Conservation (phyloP, 2,797 vertebrate genomes). For the Oophaga sylvatica region DNA sequence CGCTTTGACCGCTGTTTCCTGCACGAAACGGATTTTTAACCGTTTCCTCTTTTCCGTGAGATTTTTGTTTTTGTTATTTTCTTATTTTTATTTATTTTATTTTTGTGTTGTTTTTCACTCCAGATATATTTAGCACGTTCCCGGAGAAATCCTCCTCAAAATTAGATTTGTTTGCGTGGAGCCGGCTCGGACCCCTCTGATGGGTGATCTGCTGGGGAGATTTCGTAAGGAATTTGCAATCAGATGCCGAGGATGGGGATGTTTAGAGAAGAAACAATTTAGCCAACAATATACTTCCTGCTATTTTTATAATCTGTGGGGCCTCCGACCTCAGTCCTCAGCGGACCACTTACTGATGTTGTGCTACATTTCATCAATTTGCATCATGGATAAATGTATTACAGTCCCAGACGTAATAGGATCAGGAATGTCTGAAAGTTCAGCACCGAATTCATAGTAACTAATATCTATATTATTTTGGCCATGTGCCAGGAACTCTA, state of each 20-base stretch:
- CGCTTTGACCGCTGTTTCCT: constrained; percentile 47
- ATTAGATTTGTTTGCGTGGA: constrained; percentile 47
- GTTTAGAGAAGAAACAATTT: constrained; percentile 46
- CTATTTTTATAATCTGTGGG: constrained; percentile 41
- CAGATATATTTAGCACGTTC: constrained; percentile 54
- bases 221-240: constrained; percentile 40
- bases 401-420: not conserved
- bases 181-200: constrained; percentile 1
- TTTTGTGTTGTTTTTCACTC: constrained; percentile 21
- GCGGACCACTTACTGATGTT: not conserved
- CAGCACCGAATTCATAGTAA: too few species aligned
- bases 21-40: constrained; percentile 54
- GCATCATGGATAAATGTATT: not conserved
- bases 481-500: too few species aligned
- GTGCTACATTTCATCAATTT: not conserved
- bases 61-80: constrained; percentile 47
- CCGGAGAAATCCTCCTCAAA: constrained; percentile 19
- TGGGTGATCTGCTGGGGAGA: constrained; percentile 31
- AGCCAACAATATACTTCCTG: constrained; percentile 40
- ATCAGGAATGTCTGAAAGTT: not conserved
- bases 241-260: constrained; percentile 52
- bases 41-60: constrained; percentile 61
- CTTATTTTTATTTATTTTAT: not conserved
- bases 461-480: too few species aligned
- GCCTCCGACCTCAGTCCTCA: not conserved